Base-by-base conservation (phyloP, 2,797 vertebrate species). In the Kryptopterus vitreolus region DNA sequence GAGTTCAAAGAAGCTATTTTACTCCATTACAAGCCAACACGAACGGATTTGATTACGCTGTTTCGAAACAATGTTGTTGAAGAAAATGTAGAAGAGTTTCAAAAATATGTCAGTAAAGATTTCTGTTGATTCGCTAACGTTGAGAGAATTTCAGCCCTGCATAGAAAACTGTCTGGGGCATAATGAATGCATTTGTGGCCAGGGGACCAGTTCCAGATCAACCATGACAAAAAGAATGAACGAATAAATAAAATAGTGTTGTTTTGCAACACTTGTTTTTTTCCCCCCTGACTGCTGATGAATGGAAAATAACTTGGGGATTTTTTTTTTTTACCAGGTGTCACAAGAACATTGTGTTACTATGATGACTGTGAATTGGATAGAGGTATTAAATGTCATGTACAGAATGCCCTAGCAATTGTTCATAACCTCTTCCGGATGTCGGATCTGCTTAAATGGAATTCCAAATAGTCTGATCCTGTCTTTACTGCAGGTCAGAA, bases 241-340 rank as follows among this genome's bases (percentile, higher is more conserved):
- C 5, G 3, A 50, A 18, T 26, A 1, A 29, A 26, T 50, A 48
- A 18, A 70, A 20, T 10, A 50, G 22, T 69, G 48, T 10, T 70
- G 68, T 70, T 71, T 16, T 69, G n/a, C 43, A 48, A 71, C 26
- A 53, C 1, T 22, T 71, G 7, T 31, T 18, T n/a, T 75, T 69
- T 43, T 31, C n/a, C 22, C n/a, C n/a, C n/a, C n/a, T 26, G 46
- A 15, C 58, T 81, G 52, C 46, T 46, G 20, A 58, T 46, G 33
- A 74, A 57, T 57, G 24, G 18, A 80, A 57, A 43, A 66, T 48
- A 9, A 43, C 20, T 29, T 46, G 50, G 24, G 22, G 20, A 38
- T 8, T 53, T 71, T 43, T 8, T 53, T 71, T 43, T 43, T 53
- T 43, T 55, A 58, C n/a, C 35, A 66, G 52, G 61, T 61, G 79